phyloP scores from a whole-genome alignment of 1,140 invertebrate species.

The Neodiprion virginianus region DNA sequence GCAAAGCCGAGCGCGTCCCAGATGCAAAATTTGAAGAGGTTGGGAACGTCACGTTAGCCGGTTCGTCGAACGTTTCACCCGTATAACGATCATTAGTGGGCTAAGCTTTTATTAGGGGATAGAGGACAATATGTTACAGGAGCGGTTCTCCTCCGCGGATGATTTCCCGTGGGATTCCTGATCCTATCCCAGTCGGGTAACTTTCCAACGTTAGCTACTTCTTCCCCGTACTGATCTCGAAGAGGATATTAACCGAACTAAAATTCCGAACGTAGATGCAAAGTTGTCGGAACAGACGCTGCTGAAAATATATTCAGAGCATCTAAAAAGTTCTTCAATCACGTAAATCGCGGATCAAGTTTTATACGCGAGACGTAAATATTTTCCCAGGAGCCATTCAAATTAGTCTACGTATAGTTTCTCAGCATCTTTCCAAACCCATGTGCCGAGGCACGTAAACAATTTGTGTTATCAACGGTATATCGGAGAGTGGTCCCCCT shows the following conservation, averaged over 20 bases:
- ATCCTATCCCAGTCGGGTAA: slow-evolving; percentile 52
- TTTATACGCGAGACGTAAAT: neutral
- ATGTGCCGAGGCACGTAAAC: no score
- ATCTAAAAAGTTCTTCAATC: neutral
- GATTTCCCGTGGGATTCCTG: slow-evolving; percentile 56
- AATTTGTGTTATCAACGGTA: no score
- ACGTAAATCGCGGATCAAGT: neutral
- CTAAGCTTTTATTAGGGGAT: slow-evolving; percentile 50
- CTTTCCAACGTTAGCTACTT: slow-evolving; percentile 46
- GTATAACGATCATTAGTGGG: slow-evolving; percentile 48
- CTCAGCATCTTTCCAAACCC: neutral
- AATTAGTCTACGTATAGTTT: neutral
- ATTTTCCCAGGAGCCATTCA: neutral
- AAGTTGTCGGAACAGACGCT: neutral
- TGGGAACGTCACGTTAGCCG: slow-evolving; percentile 36
- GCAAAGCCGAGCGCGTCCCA: neutral
- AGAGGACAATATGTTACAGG: slow-evolving; percentile 48
- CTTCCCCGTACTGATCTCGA: slow-evolving; percentile 23
- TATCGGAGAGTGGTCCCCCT: no score
- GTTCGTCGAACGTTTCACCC: slow-evolving; percentile 2
- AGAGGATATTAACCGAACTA: slow-evolving; percentile 19
- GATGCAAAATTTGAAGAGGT: slow-evolving; percentile 25
- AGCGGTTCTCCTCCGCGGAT: slow-evolving; percentile 36
- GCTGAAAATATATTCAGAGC: neutral
- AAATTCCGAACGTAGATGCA: slow-evolving; percentile 13